These are phyloP conservation scores for Mastacembelus armatus DNA, from an alignment of 2,797 vertebrate species.

Conservation along the genomic window DNA sequence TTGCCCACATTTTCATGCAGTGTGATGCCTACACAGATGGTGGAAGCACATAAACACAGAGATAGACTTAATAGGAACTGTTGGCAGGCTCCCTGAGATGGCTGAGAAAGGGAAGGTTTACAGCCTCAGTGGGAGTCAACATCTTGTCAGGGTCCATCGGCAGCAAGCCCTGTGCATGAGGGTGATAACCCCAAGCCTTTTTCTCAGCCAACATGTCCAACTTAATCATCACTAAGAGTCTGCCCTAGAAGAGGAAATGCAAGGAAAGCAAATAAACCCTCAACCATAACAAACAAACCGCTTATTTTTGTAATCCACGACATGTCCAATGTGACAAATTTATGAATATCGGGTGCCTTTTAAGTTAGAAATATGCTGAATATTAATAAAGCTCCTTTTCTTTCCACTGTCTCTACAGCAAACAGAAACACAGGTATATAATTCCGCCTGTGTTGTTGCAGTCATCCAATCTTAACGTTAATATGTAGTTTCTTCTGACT, in stretches of 20 bases:
- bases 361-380: background rate
- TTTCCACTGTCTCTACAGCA: background rate
- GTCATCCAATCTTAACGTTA: no score
- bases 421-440: background rate
- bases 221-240: constrained; percentile 46
- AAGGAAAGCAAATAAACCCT: constrained; percentile 43
- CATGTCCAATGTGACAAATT: background rate
- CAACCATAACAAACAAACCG: constrained; percentile 1
- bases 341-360: constrained; percentile 19
- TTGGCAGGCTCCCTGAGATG: constrained; percentile 37
- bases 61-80: constrained; percentile 14
- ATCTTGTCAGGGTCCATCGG: constrained; percentile 57
- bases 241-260: constrained; percentile 49
- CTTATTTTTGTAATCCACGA: background rate
- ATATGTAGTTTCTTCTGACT: no score
- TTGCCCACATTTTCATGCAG: background rate
- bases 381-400: background rate
- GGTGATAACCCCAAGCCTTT: constrained; percentile 52
- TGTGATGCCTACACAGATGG: background rate
- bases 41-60: background rate
- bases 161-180: constrained; percentile 38
- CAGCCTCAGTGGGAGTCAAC: constrained; percentile 50
- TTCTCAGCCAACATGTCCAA: constrained; percentile 54
- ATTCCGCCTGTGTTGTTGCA: no score
- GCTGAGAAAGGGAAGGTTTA: constrained; percentile 31